Evolutionary conservation across 2,888 invertebrate species (phyloP).

Genomic region (Caenorhabditis wallacei): DNA sequence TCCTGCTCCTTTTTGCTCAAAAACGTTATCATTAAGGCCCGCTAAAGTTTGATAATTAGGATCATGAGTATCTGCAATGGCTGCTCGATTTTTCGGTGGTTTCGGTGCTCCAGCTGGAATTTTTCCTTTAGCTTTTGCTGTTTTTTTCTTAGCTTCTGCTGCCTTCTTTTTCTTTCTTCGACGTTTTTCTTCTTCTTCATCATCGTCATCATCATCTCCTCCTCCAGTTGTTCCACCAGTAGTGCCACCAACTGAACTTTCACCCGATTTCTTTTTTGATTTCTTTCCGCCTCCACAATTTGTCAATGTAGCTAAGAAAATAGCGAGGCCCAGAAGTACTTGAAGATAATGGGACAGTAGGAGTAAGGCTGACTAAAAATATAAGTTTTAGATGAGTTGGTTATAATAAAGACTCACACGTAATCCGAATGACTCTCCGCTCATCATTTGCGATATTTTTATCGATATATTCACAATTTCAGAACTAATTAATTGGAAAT

Average conservation of each 20-base stretch:
- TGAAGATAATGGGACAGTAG: conserved; percentile 1
- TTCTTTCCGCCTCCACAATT: conserved; percentile 13
- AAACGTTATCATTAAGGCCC: conserved; percentile 51
- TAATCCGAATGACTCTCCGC: conserved; percentile 20
- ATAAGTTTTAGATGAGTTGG: not conserved
- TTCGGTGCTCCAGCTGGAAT: conserved; percentile 41
- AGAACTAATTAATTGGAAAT: conserved; percentile 5
- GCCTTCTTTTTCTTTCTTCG: conserved; percentile 12
- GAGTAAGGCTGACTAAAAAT: conserved; percentile 4
- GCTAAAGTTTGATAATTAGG: conserved; percentile 58
- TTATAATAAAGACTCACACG: conserved; percentile 3
- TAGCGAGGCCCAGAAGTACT: not conserved
- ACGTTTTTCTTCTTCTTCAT: conserved; percentile 18
- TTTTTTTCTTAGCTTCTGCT: conserved; percentile 27
- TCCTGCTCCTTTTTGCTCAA: conserved; percentile 32
- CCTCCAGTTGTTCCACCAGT: conserved; percentile 7
- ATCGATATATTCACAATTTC: conserved; percentile 36
- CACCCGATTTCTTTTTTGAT: conserved; percentile 8
- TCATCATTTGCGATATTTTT: conserved; percentile 48
- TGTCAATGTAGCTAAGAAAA: not conserved
- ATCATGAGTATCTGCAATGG: conserved; percentile 43
- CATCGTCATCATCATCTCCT: conserved; percentile 17
- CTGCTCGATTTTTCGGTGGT: conserved; percentile 45
- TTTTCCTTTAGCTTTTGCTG: conserved; percentile 19
- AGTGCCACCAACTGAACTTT: conserved; percentile 1